Evolutionary conservation across 1,140 invertebrate genomes (phyloP), one percentile per base, ranked within the genome.

Genomic region (Varroa destructor): DNA sequence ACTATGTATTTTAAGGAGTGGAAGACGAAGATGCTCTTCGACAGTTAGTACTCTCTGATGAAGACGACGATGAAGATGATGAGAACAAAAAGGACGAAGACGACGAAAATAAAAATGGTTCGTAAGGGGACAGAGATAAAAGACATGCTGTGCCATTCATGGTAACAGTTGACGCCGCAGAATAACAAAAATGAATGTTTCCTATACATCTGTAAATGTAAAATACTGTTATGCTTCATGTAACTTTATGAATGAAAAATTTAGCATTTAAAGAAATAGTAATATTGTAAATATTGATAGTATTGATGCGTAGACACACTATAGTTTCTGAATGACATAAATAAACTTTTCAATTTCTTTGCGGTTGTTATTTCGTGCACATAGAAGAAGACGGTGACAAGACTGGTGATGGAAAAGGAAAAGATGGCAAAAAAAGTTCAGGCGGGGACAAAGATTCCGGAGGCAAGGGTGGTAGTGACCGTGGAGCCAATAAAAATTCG

Each of bases 11-110:
- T 55, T 89, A 90, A 84, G 88, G 75, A 77, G 91, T 93, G 0
- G 88, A 88, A 4, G 89, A 96, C 78, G 93, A 96, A 80, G 90
- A 90, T 78, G 93, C 88, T 0, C 82, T 91, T 70, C 84, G 87
- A 74, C 90, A 92, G 79, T 82, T 96, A 14, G 83, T 94, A 14
- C 88, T 87, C 1, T 95, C 91, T 0, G 92, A 93, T 76, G 91
- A 91, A 76, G 90, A 92, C 70, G 88, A 88, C 12, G 89, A 93
- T 55, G 87, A 90, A 43, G 89, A 91, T 73, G 85, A 87, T 72
- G 74, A 77, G 71, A 76, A 76, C n/a, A 74, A 78, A 67, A 75
- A 78, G 43, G 78, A 81, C 78, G 84, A 78, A 77, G 83, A 77
- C 77, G 76, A 80, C 51, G 75, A 77, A 14, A 75, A 81, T 70